phyloP scores from a whole-genome alignment of 2,888 invertebrate genomes.

The Sycophila texana region DNA sequence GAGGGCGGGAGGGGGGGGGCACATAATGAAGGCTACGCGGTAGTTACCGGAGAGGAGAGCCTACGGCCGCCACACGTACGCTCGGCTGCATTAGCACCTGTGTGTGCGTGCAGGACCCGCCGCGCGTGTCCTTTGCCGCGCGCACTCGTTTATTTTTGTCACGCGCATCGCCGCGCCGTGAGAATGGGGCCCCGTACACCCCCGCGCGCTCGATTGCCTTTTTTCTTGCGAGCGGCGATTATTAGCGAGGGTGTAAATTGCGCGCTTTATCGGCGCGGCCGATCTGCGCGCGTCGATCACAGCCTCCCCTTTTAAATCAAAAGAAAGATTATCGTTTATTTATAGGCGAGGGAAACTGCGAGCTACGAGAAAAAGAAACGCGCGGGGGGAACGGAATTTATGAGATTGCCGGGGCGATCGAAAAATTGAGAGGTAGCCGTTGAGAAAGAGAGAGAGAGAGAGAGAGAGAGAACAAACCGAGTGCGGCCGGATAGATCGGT shows the following conservation, averaged over 20 bases:
- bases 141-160: conserved; percentile 60
- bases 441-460: too few species aligned
- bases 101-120: conserved; percentile 14
- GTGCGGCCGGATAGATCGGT: too few species aligned
- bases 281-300: too few species aligned
- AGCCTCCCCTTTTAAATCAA: too few species aligned
- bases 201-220: not conserved
- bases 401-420: too few species aligned
- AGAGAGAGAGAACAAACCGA: too few species aligned
- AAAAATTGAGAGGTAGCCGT: too few species aligned
- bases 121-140: conserved; percentile 54
- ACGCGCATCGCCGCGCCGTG: conserved; percentile 61
- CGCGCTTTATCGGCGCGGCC: not conserved
- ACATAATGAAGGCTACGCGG: conserved; percentile 51
- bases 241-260: too few species aligned
- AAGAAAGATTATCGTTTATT: too few species aligned
- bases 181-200: conserved; percentile 48
- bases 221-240: not conserved
- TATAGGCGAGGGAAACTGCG: not conserved
- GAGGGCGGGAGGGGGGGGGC: conserved; percentile 28
- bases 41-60: conserved; percentile 44
- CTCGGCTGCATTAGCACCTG: conserved; percentile 41
- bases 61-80: conserved; percentile 18
- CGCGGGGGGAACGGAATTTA: too few species aligned
- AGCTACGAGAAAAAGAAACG: not conserved